Percentiles rank a stretch among this genome's conserved stretches.
Evolutionary conservation across 2,797 vertebrate species (phyloP).

Genomic region (Tarsius wallacei): DNA sequence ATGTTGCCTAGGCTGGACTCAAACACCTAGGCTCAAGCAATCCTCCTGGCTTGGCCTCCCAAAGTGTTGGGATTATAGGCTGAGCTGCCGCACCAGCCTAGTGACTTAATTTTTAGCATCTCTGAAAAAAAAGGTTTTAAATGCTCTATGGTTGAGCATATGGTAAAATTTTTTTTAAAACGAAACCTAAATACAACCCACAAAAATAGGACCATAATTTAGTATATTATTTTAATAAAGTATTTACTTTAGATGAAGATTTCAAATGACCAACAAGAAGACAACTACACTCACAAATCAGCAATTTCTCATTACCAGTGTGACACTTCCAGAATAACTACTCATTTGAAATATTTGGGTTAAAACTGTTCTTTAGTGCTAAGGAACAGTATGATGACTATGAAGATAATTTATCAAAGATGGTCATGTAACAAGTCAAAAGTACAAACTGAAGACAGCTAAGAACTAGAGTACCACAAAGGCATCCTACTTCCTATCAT

Average conservation of each 20-base stretch:
- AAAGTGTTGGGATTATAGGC: too few species aligned
- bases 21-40: too few species aligned
- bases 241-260: slow-evolving; percentile 20
- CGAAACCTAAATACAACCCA: background rate
- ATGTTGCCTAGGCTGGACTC: too few species aligned
- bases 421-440: slow-evolving; percentile 53
- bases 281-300: slow-evolving; percentile 60
- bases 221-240: slow-evolving; percentile 35
- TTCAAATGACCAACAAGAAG: slow-evolving; percentile 59
- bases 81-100: too few species aligned
- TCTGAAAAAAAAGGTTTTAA: slow-evolving; percentile 51
- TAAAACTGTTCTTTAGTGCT: slow-evolving; percentile 70
- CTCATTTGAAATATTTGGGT: slow-evolving; percentile 44
- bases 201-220: background rate
- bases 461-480: background rate
- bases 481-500: background rate
- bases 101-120: slow-evolving; percentile 37
- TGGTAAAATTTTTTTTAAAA: slow-evolving; percentile 5
- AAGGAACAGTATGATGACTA: slow-evolving; percentile 40
- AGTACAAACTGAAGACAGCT: slow-evolving; percentile 46
- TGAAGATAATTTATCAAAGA: slow-evolving; percentile 36
- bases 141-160: background rate
- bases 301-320: slow-evolving; percentile 18
- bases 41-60: too few species aligned
- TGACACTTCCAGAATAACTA: slow-evolving; percentile 59